Conservation (phyloP, 1,140 invertebrate genomes). For the Mactra quadrangularis region DNA sequence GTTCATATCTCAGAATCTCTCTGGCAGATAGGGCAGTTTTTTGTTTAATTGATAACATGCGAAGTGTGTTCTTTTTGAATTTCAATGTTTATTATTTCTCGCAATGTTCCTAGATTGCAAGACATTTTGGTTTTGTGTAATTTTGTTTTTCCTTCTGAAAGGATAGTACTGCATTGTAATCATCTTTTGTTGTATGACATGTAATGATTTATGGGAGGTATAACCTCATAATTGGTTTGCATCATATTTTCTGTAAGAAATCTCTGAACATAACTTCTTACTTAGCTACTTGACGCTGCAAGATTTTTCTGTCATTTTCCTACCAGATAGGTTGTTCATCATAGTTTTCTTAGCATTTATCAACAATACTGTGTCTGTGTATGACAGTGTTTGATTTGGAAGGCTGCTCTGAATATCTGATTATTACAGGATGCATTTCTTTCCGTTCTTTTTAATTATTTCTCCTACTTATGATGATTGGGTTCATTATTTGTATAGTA, state of each 20-base stretch:
- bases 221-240: constrained; percentile 53
- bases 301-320: constrained; percentile 17
- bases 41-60: too few relatives aligned
- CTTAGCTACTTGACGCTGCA: constrained; percentile 28
- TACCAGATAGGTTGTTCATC: background rate
- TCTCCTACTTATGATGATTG: background rate
- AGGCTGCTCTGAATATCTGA: background rate
- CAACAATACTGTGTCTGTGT: background rate
- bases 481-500: too few relatives aligned
- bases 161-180: too few relatives aligned
- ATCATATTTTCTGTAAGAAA: constrained; percentile 51
- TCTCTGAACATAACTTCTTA: constrained; percentile 49
- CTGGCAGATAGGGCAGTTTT: too few relatives aligned
- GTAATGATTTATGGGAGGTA: constrained; percentile 44
- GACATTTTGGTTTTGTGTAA: too few relatives aligned
- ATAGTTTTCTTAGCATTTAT: background rate
- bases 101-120: too few relatives aligned
- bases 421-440: background rate
- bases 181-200: constrained; percentile 42
- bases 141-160: too few relatives aligned
- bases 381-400: background rate
- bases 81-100: too few relatives aligned
- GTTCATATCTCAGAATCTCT: too few relatives aligned
- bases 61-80: too few relatives aligned
- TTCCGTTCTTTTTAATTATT: background rate